Percentiles rank a stretch among this genome's conserved stretches.
Evolutionary conservation across 2,888 invertebrate species (phyloP).

Genomic region (Hirtodrosophila confusa): DNA sequence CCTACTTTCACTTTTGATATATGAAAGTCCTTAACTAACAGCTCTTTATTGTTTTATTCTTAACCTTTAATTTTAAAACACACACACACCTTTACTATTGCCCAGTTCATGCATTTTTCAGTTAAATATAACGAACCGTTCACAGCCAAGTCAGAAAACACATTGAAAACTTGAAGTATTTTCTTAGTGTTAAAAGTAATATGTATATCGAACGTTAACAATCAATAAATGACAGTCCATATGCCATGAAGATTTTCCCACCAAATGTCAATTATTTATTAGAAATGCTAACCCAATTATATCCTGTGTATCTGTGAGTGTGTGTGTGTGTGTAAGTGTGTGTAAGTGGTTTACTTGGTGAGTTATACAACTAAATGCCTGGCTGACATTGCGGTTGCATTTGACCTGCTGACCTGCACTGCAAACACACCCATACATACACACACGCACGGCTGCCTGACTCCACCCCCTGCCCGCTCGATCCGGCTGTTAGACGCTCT

Average conservation of each 20-base stretch:
- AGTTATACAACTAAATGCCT: slow-evolving; percentile 47
- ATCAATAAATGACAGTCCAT: slow-evolving; percentile 79
- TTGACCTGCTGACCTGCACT: slow-evolving; percentile 73
- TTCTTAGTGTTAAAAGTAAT: slow-evolving; percentile 28
- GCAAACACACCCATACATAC: slow-evolving; percentile 16
- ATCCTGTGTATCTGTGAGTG: slow-evolving; percentile 7
- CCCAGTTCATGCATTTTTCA: slow-evolving; percentile 45
- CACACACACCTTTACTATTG: slow-evolving; percentile 49
- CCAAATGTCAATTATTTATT: slow-evolving; percentile 67
- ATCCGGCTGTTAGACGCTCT: slow-evolving; percentile 38
- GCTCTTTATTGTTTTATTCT: not conserved
- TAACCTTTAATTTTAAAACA: not conserved
- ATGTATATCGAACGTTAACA: slow-evolving; percentile 42
- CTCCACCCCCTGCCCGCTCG: slow-evolving; percentile 1
- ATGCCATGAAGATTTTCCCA: slow-evolving; percentile 76
- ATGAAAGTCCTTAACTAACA: not conserved
- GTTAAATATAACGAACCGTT: slow-evolving; percentile 38
- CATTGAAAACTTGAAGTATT: slow-evolving; percentile 49
- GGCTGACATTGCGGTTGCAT: slow-evolving; percentile 76
- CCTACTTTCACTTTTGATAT: too few species aligned
- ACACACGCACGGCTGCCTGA: slow-evolving; percentile 9
- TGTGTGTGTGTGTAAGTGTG: not conserved
- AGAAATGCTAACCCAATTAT: slow-evolving; percentile 63
- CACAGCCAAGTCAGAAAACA: slow-evolving; percentile 30
- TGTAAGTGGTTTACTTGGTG: slow-evolving; percentile 23